Evolutionary conservation across 2,113 vertebrate genomes (phyloP), one percentile per base, ranked within the genome.

Genomic region (Copsychus sechellarum): DNA sequence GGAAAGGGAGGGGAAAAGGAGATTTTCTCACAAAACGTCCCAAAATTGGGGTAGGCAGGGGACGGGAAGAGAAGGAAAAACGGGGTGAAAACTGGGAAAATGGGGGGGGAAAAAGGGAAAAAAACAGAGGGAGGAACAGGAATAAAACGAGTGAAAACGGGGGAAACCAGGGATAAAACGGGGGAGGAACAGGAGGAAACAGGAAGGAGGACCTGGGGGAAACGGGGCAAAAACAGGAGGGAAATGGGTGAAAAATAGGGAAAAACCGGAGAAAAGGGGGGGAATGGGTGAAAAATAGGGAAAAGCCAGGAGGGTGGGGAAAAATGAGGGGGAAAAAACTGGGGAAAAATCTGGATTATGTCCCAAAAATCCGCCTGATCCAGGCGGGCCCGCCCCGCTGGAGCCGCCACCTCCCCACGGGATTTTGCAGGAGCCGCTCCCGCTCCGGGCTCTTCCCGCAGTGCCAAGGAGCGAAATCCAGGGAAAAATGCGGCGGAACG

Each of bases 161-260:
- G 61, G 61, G 14, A 5, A 33, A 4, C 9, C 11, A 3, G 16
- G 51, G 8, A 29, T 15, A 9, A 22, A 14, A 2, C 1, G 5
- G 12, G 33, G 16, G 26, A 2, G 8, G 45, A 64, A 11, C 4
- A 3, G 7, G 21, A 9, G 5, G 11, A 28, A 38, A 40, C 4
- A n/a, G n/a, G n/a, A n/a, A n/a, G n/a, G n/a, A n/a, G n/a, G n/a
- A n/a, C n/a, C n/a, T 29, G 6, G 3, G 20, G 14, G 7, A 29
- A 53, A 51, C 4, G 11, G 26, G 43, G 6, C 3, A 5, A 23
- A 56, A 21, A 36, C 2, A 11, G 25, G 31, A 8, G 45, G 48
- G 13, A 14, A 50, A 25, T 50, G 48, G 48, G 48, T 25, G 48
- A 14, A 36, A 69, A 45, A 17, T 3, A 17, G 43, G 17, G 4